Evolutionary conservation across 2,797 vertebrate species (phyloP), one percentile per base, ranked within the genome.

Genomic region (Molothrus aeneus): DNA sequence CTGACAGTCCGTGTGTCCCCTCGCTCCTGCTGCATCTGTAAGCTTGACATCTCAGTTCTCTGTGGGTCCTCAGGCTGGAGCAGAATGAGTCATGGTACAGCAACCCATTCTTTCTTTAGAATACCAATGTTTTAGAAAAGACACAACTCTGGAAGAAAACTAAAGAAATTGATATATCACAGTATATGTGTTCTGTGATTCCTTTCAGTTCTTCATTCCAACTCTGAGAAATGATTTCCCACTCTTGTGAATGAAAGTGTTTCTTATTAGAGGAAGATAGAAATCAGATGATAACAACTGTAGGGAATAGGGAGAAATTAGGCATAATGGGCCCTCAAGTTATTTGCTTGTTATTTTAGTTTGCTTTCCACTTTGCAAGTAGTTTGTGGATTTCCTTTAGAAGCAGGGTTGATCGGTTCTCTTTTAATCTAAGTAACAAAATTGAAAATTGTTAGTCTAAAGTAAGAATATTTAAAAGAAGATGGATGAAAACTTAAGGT

Each of bases 291-390:
- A 43, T 82, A 81, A 72, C 29, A 91, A 64, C 63, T 59, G n/a
- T 34, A 81, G 29, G 43, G 36, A 88, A 79, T 5, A 68, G 70
- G 32, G 51, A 85, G 22, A 73, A 95, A 87, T 57, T 17, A 51
- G 85, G 61, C 43, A 69, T 56, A 47, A 82, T 2, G 3, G 20
- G 48, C 40, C 43, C 42, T 91, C 69, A 32, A 47, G 36, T n/a
- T 77, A 90, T 92, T 90, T 61, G 20, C 38, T 68, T 78, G 28
- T 80, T 90, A 29, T 87, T 95, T 93, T 71, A 63, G 32, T 72
- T 85, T 89, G 53, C 71, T 86, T 86, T 82, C 64, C 28, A 42
- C 48, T 85, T 75, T 40, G 63, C 73, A 83, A 85, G 18, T 48
- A 69, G 48, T 70, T 79, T 77, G 42, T 40, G 50, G 28, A 29